A percentile compares a stretch with the other conserved stretches of the same genome.
These are phyloP conservation scores for Drosophila greeni DNA, from an alignment of 2,888 invertebrate species.

Conservation along the genomic window DNA sequence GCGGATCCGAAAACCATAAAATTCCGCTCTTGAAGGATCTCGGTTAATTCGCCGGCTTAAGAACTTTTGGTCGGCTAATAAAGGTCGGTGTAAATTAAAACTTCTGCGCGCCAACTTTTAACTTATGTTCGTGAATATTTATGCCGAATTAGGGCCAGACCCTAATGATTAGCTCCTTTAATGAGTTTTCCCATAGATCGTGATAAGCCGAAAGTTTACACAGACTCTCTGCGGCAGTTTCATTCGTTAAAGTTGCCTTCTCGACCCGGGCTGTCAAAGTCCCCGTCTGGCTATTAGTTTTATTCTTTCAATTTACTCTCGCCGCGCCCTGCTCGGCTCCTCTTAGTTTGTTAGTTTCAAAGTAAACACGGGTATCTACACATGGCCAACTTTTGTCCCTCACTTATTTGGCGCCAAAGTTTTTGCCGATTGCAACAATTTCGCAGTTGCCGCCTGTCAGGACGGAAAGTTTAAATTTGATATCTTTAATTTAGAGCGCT, in stretches of 20 bases:
- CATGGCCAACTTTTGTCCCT: conserved; percentile 51
- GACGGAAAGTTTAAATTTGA: conserved; percentile 51
- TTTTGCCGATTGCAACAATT: conserved; percentile 54
- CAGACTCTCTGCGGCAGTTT: conserved; percentile 21
- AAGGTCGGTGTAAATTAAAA: conserved; percentile 22
- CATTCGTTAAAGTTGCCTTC: conserved; percentile 22
- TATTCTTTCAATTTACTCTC: conserved; percentile 53
- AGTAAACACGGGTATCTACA: conserved; percentile 50
- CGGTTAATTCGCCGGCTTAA: conserved; percentile 15
- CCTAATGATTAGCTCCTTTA: conserved; percentile 26
- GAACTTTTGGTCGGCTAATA: conserved; percentile 20
- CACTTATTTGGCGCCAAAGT: conserved; percentile 65
- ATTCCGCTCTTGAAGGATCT: conserved; percentile 7
- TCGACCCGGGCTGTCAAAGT: conserved; percentile 16
- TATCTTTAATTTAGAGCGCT: conserved; percentile 53
- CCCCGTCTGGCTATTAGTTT: conserved; percentile 40
- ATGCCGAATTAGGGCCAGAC: conserved; percentile 22
- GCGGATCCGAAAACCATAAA: conserved; percentile 17
- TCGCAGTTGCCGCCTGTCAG: conserved; percentile 24
- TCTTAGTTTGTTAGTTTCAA: conserved; percentile 53
- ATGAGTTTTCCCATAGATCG: conserved; percentile 40
- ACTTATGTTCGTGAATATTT: conserved; percentile 27
- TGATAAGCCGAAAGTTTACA: conserved; percentile 33
- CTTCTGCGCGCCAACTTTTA: conserved; percentile 15
- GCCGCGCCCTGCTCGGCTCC: conserved; percentile 14